Evolutionary conservation across 2,888 invertebrate genomes (phyloP), one percentile per base, ranked within the genome.

Genomic region (Diadromus collaris): DNA sequence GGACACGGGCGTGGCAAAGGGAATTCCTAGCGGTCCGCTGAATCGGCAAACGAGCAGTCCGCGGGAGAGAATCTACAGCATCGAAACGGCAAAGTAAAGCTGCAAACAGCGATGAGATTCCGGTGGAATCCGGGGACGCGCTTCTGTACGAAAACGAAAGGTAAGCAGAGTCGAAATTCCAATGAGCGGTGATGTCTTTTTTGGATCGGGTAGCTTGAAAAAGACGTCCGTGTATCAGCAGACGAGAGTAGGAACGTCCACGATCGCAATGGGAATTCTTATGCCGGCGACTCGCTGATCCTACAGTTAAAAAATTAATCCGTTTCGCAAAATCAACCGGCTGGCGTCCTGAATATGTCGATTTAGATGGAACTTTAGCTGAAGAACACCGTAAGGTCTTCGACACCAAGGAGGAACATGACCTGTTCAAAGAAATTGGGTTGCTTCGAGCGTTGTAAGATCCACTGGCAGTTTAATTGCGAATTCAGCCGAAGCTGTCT

Each of bases 121-220:
- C 48, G 58, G 67, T 71, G 71, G 61, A 63, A 58, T 16, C 34
- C 34, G 32, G 41, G 58, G 71, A 61, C 74, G 72, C 70, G 56
- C 72, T 81, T 65, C 78, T 76, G 61, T 48, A 68, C 46, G 44
- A 72, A 76, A 82, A 78, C 70, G 76, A 76, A 79, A 76, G 73
- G 74, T 38, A 51, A 48, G 29, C 65, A 70, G 46, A 76, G 78
- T 81, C 67, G 79, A 75, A 77, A 74, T 65, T 73, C 79, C 72
- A 70, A 64, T 67, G 65, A 73, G 67, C 77, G 78, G 70, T 70
- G 80, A 69, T 41, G 16, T 16, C 16, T 79, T 81, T 76, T 79
- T 60, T 71, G 76, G 81, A 77, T 83, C 80, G 76, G 72, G 80
- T 79, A 79, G 75, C 79, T 80, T 65, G 74, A 60, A 70, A 73